Percentiles rank a stretch among this genome's conserved stretches.
These are phyloP conservation scores for Anticlea derivata DNA, from an alignment of 2,888 invertebrate species.

Conservation along the genomic window DNA sequence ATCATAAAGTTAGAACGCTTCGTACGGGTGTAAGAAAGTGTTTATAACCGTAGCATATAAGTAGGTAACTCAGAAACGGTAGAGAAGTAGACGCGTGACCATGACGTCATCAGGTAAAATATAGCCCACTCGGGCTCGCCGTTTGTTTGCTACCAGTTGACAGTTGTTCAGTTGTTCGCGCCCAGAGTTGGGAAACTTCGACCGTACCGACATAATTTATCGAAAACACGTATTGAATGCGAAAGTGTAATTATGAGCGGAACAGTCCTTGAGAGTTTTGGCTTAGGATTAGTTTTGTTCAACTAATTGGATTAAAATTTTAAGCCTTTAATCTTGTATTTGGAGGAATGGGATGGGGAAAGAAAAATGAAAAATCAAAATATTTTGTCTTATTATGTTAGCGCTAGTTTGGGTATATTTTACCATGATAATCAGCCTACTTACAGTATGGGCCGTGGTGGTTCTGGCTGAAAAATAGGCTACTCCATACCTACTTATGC, in stretches of 20 bases:
- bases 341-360: too few species aligned
- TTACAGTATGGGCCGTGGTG: too few species aligned
- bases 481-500: too few species aligned
- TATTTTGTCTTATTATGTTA: too few species aligned
- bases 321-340: constrained; percentile 9
- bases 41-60: too few species aligned
- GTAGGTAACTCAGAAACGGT: constrained; percentile 1
- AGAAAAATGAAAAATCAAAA: too few species aligned
- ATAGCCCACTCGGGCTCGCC: constrained; percentile 17
- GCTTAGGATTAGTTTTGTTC: constrained; percentile 16
- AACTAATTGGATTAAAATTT: constrained; percentile 22
- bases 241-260: constrained; percentile 28
- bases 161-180: constrained; percentile 24
- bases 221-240: constrained; percentile 28
- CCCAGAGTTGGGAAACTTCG: constrained; percentile 24
- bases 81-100: constrained; percentile 6
- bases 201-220: constrained; percentile 26
- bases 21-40: too few species aligned
- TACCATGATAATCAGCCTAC: too few species aligned
- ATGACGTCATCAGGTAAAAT: constrained; percentile 30
- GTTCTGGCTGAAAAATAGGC: too few species aligned
- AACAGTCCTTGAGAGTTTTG: constrained; percentile 21
- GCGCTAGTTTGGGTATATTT: too few species aligned
- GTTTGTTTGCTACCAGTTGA: constrained; percentile 28
- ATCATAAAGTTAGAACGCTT: too few species aligned